Evolutionary conservation across 1,140 invertebrate genomes (phyloP), one percentile per base, ranked within the genome.

Genomic region (Zaprionus capensis): DNA sequence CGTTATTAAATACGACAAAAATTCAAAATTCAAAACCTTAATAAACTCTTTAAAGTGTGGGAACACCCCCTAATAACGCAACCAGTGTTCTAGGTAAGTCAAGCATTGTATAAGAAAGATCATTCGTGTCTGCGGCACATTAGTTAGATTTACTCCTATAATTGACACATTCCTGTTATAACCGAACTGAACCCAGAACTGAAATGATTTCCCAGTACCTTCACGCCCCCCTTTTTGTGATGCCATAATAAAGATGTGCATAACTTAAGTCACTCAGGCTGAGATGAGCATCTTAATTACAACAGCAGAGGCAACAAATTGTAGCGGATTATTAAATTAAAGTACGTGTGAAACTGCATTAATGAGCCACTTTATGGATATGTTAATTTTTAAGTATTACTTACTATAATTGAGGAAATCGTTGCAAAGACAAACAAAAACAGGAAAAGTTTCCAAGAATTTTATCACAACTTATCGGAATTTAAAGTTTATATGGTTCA

Each of bases 261-360:
- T 49, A 64, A 65, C 51, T 64, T 55, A 55, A 36, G 22, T 22
- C 14, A 20, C 6, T 49, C 36, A 14, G 20, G 0, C 5, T 55
- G 31, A 79, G 71, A 67, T 72, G 58, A 58, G 46, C 63, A 79
- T 57, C 34, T 76, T 78, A 70, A 78, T 76, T 79, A 76, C 53
- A 41, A 36, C 31, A 11, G 31, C 31, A 34, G 36, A 44, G 55
- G 20, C 51, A 64, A 36, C 38, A 49, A 76, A 67, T 61, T 63
- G 46, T 36, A 61, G 66, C 51, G 63, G 41, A 58, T 68, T 72
- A 67, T 76, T 72, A 76, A 62, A 41, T 64, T 38, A 72, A 46
- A 66, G 66, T 67, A 72, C 70, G 74, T 72, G 74, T 72, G 74
- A 76, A 76, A 65, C 31, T 61, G 26, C 56, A 71, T 46, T 46